These are phyloP conservation scores for Buphagus erythrorhynchus DNA, from an alignment of 2,797 vertebrate genomes.

Conservation along the genomic window DNA sequence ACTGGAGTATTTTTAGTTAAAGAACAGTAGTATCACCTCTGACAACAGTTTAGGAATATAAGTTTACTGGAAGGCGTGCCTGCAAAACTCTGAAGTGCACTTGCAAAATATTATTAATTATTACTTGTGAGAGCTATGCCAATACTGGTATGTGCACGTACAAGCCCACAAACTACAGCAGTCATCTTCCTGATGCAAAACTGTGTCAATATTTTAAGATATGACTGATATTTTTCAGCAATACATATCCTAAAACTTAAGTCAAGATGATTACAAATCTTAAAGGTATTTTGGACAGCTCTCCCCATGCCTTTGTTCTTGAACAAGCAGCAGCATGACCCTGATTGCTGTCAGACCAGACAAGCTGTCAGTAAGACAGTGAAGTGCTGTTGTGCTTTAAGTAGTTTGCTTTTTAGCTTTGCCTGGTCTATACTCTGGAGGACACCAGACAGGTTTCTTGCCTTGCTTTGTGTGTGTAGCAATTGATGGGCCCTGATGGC, in stretches of 20 bases:
- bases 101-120: background rate
- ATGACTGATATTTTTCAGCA: background rate
- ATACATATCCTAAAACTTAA: background rate
- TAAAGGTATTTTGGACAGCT: background rate
- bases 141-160: background rate
- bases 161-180: background rate
- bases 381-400: background rate
- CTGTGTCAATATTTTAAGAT: background rate
- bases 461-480: background rate
- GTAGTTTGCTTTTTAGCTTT: background rate
- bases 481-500: background rate
- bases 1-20: background rate
- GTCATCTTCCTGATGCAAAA: background rate
- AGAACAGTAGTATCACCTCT: background rate
- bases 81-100: background rate
- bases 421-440: background rate
- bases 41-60: background rate
- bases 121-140: background rate
- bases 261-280: background rate
- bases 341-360: background rate
- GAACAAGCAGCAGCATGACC: background rate
- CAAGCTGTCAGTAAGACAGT: background rate
- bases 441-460: background rate
- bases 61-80: background rate
- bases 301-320: background rate